Evolutionary conservation across 2,113 vertebrate species (phyloP).

Genomic region (Oxyura jamaicensis): DNA sequence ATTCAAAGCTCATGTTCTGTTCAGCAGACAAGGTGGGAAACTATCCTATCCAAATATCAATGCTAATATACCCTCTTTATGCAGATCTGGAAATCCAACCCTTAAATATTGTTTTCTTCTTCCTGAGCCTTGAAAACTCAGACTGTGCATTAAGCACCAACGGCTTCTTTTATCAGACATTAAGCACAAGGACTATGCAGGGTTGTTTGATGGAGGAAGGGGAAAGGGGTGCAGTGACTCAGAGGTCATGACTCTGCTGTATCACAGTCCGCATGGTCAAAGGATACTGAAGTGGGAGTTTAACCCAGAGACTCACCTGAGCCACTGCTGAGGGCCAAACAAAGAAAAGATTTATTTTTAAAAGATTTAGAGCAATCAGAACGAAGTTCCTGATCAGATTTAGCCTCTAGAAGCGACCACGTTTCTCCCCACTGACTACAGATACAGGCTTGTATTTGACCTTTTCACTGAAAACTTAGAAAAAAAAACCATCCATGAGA

Average conservation of each 20-base stretch:
- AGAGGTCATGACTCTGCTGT: neutral
- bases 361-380: neutral
- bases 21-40: neutral
- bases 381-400: neutral
- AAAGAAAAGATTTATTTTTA: neutral
- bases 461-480: neutral
- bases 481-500: neutral
- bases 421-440: neutral
- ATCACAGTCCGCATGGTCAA: neutral
- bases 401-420: neutral
- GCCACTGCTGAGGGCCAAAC: neutral
- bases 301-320: neutral
- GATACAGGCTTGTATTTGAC: neutral
- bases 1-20: conserved; percentile 7
- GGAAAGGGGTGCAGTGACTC: neutral
- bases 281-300: neutral
- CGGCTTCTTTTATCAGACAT: neutral
- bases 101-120: neutral
- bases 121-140: neutral
- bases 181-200: neutral
- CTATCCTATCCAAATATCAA: neutral
- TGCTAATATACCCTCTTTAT: neutral
- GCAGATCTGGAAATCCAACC: neutral
- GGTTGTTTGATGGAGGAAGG: neutral
- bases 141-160: neutral